Percentiles rank a stretch among this genome's conserved stretches.
Conservation (phyloP, 2,113 vertebrate species). For the Pongo abelii region DNA sequence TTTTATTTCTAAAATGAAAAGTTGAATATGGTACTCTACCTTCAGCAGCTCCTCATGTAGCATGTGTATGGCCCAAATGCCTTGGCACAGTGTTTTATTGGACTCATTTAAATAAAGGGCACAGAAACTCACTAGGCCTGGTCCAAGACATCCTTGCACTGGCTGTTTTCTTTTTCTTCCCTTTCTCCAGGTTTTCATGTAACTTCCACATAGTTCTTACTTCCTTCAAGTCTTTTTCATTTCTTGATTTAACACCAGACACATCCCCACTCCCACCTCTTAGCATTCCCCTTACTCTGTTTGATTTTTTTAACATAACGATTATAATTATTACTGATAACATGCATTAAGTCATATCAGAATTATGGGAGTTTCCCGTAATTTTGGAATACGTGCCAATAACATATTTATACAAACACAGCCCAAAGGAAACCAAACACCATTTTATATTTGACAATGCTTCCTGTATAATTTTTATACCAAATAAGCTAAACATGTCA, state of each 20-base stretch:
- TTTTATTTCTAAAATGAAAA: conserved; percentile 11
- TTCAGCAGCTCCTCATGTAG: neutral
- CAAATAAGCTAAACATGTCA: too few relatives aligned
- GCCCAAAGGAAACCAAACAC: too few relatives aligned
- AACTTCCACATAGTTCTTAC: neutral
- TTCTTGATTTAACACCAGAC: neutral
- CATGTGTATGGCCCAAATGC: neutral
- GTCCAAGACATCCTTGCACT: neutral
- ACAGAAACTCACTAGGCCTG: neutral
- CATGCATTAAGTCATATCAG: too few relatives aligned
- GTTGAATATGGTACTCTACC: neutral
- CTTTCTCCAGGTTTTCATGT: neutral
- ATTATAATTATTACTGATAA: too few relatives aligned
- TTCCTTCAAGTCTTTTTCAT: neutral
- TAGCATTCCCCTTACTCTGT: neutral
- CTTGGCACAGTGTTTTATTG: neutral
- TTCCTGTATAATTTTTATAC: too few relatives aligned
- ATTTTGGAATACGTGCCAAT: too few relatives aligned
- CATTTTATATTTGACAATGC: too few relatives aligned
- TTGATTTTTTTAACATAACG: neutral
- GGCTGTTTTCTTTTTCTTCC: neutral
- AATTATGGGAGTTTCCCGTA: too few relatives aligned
- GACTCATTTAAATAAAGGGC: neutral
- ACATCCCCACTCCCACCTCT: neutral
- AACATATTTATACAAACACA: too few relatives aligned